These are phyloP conservation scores for Psophia crepitans DNA, from an alignment of 2,113 vertebrate species.

Conservation along the genomic window DNA sequence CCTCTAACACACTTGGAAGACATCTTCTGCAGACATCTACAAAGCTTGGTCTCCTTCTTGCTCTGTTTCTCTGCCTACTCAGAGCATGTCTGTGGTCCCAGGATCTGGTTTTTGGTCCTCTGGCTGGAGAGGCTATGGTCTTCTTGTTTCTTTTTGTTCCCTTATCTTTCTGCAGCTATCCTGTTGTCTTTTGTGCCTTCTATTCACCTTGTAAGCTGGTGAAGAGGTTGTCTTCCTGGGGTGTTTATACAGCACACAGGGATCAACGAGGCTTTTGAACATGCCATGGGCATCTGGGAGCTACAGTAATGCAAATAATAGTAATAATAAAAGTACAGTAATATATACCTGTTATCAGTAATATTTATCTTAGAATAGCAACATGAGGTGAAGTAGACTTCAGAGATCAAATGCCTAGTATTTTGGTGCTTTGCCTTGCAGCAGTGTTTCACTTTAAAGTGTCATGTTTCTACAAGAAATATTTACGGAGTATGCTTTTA, in stretches of 20 bases:
- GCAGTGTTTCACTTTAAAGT: conserved; percentile 4
- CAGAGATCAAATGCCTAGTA: conserved; percentile 17
- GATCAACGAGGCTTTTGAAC: conserved; percentile 7
- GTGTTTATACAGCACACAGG: background rate
- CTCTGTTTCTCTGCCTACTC: background rate
- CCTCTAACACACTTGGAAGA: background rate
- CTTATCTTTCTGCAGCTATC: background rate
- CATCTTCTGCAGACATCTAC: background rate
- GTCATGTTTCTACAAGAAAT: conserved; percentile 43
- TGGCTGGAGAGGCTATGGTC: background rate
- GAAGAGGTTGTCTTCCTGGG: background rate
- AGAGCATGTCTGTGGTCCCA: background rate
- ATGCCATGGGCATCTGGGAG: background rate
- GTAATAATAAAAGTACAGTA: conserved; percentile 38
- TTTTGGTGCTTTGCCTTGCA: conserved; percentile 35
- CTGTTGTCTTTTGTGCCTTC: background rate
- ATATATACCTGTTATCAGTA: conserved; percentile 26
- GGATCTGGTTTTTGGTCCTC: background rate
- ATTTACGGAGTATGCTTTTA: background rate
- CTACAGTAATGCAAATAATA: conserved; percentile 38
- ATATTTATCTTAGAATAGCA: conserved; percentile 39
- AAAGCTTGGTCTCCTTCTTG: background rate
- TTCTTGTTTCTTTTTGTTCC: background rate
- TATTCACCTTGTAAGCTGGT: background rate
- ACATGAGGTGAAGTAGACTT: conserved; percentile 4